Evolutionary conservation across 2,113 vertebrate species (phyloP).

Genomic region (Nycticryphes semicollaris): DNA sequence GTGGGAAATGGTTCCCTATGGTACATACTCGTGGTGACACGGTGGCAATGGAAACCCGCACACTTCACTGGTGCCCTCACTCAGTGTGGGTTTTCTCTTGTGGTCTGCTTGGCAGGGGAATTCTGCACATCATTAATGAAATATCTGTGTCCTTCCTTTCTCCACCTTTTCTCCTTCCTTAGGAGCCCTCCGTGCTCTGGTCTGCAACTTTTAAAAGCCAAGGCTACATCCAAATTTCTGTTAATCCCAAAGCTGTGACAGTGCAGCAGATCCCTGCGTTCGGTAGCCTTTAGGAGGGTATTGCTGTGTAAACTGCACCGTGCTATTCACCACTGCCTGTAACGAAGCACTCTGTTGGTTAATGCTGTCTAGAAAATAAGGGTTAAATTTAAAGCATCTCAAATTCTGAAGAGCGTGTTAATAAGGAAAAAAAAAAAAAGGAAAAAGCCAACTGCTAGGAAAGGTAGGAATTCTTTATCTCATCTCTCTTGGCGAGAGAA

Average conservation of each 20-base stretch:
- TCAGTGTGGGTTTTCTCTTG: neutral
- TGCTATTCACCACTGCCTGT: neutral
- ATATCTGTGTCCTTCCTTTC: neutral
- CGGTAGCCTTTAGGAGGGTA: neutral
- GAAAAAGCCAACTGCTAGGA: neutral
- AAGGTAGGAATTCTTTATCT: neutral
- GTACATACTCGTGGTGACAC: fast-evolving
- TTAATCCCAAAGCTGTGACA: neutral
- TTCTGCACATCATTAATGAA: neutral
- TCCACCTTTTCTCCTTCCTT: neutral
- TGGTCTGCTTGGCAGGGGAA: too few relatives aligned
- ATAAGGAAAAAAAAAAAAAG: neutral
- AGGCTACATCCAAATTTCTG: neutral
- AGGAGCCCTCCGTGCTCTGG: neutral
- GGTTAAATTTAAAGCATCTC: slow-evolving; percentile 11
- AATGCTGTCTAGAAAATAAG: neutral
- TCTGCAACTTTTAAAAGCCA: neutral
- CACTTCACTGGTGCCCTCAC: fast-evolving
- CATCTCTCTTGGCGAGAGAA: neutral
- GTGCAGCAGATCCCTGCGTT: neutral
- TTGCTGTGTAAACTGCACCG: neutral
- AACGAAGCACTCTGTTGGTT: slow-evolving; percentile 6
- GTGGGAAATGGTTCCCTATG: neutral
- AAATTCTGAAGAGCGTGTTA: neutral
- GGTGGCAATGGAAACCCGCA: neutral